Conservation (phyloP, 2,113 vertebrate genomes). For the Oophaga pumilio region DNA sequence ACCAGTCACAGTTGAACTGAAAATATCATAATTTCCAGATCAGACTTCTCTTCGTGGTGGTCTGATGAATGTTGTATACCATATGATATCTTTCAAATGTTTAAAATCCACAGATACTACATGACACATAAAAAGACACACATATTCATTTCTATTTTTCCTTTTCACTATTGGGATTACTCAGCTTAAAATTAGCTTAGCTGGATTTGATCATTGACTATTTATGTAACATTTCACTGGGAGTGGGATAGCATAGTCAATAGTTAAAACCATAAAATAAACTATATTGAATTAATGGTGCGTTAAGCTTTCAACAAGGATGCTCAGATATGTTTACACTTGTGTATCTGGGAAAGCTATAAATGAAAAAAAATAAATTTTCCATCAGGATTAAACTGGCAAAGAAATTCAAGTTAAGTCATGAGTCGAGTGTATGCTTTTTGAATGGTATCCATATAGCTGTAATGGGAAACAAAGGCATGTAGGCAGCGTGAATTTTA, state of each 20-base stretch:
- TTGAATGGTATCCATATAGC: not conserved
- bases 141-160: constrained; percentile 16
- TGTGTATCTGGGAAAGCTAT: constrained; percentile 14
- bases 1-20: constrained; percentile 3
- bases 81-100: constrained; percentile 48
- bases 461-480: not conserved
- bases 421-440: not conserved
- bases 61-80: not conserved
- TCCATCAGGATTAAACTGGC: constrained; percentile 28
- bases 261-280: constrained; percentile 7
- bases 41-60: constrained; percentile 27
- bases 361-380: constrained; percentile 15
- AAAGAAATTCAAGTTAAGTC: not conserved
- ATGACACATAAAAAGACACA: not conserved
- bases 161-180: constrained; percentile 24
- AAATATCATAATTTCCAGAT: not conserved
- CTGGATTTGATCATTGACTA: not conserved
- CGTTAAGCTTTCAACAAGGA: not conserved
- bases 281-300: not conserved
- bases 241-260: not conserved
- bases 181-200: not conserved
- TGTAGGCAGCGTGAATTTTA: not conserved
- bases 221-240: constrained; percentile 27
- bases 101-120: not conserved
- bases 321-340: constrained; percentile 26